Conservation (phyloP, 2,888 invertebrate species). For the Athalia cordata region DNA sequence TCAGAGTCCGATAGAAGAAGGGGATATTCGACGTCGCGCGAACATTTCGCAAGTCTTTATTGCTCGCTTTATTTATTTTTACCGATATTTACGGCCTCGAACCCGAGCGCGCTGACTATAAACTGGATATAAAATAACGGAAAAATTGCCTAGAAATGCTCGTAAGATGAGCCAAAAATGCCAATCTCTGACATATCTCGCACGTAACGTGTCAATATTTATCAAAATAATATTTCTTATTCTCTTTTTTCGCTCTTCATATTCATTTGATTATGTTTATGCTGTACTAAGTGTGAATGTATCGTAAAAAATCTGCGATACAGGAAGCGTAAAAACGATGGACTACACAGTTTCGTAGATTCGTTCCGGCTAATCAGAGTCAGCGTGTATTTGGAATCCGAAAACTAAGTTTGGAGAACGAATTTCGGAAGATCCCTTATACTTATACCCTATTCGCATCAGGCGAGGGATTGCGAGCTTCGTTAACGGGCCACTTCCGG, state of each 20-base stretch:
- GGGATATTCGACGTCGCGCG: conserved; percentile 56
- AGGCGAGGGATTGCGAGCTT: conserved; percentile 33
- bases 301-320: too few species aligned
- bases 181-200: conserved; percentile 39
- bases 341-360: too few species aligned
- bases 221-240: not conserved
- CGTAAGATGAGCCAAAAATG: conserved; percentile 46
- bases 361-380: too few species aligned
- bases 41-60: conserved; percentile 42
- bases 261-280: conserved; percentile 15
- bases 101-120: conserved; percentile 22
- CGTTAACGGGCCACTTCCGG: conserved; percentile 44
- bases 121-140: conserved; percentile 41
- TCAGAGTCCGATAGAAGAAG: conserved; percentile 31
- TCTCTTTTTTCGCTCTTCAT: not conserved
- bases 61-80: conserved; percentile 42
- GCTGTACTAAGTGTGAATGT: too few species aligned
- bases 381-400: too few species aligned
- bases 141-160: conserved; percentile 51
- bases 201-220: not conserved
- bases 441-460: conserved; percentile 15
- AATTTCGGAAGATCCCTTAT: conserved; percentile 18
- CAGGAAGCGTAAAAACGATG: too few species aligned
- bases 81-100: conserved; percentile 39
- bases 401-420: conserved; percentile 7